phyloP scores from a whole-genome alignment of 2,888 invertebrate species.

The Euphydryas editha region DNA sequence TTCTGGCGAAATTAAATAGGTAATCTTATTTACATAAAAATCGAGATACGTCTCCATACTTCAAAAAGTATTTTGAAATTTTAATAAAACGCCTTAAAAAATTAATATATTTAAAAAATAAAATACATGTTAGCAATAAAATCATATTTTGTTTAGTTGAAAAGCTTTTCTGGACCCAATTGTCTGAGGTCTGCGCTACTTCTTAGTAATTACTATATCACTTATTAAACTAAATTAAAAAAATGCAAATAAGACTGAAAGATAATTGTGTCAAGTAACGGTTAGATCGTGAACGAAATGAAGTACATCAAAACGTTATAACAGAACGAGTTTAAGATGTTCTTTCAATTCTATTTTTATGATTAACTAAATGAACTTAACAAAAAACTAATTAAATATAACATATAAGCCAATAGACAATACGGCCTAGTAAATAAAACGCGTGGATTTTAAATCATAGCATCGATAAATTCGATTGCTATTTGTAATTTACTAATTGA shows the following conservation, averaged over 20 bases:
- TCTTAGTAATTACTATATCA: neutral
- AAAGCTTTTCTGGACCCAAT: no score
- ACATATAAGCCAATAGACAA: neutral
- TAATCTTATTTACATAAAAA: no score
- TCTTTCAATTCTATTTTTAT: neutral
- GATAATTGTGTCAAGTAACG: conserved; percentile 23
- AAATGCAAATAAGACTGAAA: conserved; percentile 28
- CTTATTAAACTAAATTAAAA: conserved; percentile 9
- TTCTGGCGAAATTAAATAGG: no score
- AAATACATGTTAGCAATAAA: no score
- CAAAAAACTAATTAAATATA: neutral
- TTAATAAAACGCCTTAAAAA: no score
- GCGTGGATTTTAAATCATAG: neutral
- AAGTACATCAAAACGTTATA: conserved; percentile 8
- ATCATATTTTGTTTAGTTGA: no score
- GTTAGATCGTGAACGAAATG: neutral
- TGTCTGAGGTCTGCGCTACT: neutral
- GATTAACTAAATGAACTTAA: neutral
- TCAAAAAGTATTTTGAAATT: no score
- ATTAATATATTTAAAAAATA: no score
- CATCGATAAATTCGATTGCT: neutral
- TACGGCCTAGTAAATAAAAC: neutral
- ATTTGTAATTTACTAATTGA: no score
- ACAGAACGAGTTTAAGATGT: neutral
- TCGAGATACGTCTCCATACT: no score